phyloP scores from a whole-genome alignment of 2,888 invertebrate genomes.

The Meghimatium bilineatum region DNA sequence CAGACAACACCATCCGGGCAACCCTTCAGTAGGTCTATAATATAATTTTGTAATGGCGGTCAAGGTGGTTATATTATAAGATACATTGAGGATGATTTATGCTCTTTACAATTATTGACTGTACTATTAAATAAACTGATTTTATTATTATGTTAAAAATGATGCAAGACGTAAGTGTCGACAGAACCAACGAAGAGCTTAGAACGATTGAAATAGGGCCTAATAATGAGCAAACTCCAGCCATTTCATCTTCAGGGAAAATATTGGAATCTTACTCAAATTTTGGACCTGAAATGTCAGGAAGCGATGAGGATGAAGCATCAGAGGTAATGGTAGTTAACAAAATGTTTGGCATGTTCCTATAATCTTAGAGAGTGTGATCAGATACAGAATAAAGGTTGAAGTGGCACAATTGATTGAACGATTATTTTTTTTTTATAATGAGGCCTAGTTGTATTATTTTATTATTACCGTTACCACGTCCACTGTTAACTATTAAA shows the following conservation, averaged over 20 bases:
- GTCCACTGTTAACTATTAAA: too few relatives aligned
- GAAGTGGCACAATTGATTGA: not conserved
- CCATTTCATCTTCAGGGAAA: constrained; percentile 57
- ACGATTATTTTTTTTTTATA: not conserved
- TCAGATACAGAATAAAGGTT: not conserved
- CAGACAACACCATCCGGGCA: constrained; percentile 72
- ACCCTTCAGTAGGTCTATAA: constrained; percentile 38
- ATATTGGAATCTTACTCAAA: constrained; percentile 80
- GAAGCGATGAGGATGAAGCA: constrained; percentile 96
- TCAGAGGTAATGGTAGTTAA: constrained; percentile 88
- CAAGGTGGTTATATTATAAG: constrained; percentile 73
- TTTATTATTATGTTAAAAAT: constrained; percentile 66
- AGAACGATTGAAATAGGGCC: constrained; percentile 69
- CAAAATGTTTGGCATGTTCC: not conserved
- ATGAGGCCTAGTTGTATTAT: too few relatives aligned
- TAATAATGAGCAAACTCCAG: constrained; percentile 63
- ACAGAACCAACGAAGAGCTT: constrained; percentile 63
- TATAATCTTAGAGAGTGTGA: not conserved
- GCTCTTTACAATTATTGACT: constrained; percentile 54
- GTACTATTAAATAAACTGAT: constrained; percentile 31
- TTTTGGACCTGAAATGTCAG: constrained; percentile 94
- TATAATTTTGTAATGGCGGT: constrained; percentile 74
- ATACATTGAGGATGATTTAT: constrained; percentile 59
- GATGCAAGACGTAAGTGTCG: constrained; percentile 88
- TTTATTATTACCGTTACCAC: too few relatives aligned